These are phyloP conservation scores for Gari tellinella DNA, from an alignment of 2,888 invertebrate species.

Conservation along the genomic window DNA sequence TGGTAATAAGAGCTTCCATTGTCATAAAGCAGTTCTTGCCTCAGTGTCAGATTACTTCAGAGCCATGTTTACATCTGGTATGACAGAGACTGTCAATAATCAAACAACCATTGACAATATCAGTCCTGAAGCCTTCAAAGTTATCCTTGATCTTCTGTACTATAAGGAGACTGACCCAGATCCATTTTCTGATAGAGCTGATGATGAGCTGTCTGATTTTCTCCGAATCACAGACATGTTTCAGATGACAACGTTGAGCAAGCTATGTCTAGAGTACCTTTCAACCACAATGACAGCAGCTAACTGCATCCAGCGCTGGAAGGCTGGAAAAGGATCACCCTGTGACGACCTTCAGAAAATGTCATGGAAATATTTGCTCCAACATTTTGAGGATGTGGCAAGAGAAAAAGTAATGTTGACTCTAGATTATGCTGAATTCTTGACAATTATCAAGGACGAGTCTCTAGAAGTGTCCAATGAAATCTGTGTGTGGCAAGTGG, in stretches of 20 bases:
- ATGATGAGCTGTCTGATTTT: conserved; percentile 33
- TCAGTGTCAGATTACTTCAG: conserved; percentile 48
- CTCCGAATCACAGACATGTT: conserved; percentile 34
- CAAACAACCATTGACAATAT: conserved; percentile 35
- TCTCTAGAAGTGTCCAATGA: conserved; percentile 29
- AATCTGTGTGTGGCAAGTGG: conserved; percentile 28
- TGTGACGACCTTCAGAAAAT: conserved; percentile 13
- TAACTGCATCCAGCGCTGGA: conserved; percentile 48
- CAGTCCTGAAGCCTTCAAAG: conserved; percentile 32
- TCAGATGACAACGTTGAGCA: conserved; percentile 32
- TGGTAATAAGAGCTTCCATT: conserved; percentile 42
- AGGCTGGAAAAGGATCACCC: conserved; percentile 25
- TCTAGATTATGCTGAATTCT: conserved; percentile 36
- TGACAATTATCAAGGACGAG: conserved; percentile 26
- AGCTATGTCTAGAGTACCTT: conserved; percentile 28
- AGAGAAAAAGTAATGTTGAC: conserved; percentile 9
- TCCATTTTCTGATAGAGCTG: conserved; percentile 7
- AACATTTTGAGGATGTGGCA: conserved; percentile 21
- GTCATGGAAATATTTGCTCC: conserved; percentile 20
- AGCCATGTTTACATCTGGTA: conserved; percentile 50
- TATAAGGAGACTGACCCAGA: conserved; percentile 12
- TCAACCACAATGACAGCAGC: conserved; percentile 14
- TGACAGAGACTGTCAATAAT: conserved; percentile 42
- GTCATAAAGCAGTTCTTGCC: conserved; percentile 51
- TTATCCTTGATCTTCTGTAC: conserved; percentile 31